Evolutionary conservation across 2,888 invertebrate species (phyloP).

Genomic region (Clusia tigrina): DNA sequence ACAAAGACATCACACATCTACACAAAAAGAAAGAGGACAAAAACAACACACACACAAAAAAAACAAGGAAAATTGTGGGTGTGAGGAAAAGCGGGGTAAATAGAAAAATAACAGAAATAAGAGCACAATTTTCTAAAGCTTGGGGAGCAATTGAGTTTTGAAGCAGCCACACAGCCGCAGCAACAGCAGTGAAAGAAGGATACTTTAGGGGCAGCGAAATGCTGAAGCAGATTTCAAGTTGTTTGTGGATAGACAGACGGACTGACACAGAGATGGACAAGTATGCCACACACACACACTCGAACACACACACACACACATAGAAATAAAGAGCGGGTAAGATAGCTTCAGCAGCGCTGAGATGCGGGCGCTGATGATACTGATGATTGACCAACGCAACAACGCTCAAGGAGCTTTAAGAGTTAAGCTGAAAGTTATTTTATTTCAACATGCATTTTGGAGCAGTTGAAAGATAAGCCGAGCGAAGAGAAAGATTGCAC

Average conservation of each 20-base stretch:
- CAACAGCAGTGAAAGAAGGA: conserved; percentile 7
- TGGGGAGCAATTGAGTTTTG: conserved; percentile 52
- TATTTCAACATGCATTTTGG: conserved; percentile 42
- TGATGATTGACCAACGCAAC: conserved; percentile 15
- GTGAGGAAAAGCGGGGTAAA: conserved; percentile 39
- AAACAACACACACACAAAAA: conserved; percentile 20
- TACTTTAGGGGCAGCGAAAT: neutral
- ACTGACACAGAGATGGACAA: conserved; percentile 23
- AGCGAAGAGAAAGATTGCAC: neutral
- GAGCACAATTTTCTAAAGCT: conserved; percentile 54
- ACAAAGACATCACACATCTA: conserved; percentile 21
- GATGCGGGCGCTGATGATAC: neutral
- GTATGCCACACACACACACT: no score
- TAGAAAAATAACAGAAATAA: conserved; percentile 20
- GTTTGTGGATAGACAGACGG: neutral
- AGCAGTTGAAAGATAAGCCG: neutral
- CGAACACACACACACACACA: no score
- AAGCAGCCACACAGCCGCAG: conserved; percentile 22
- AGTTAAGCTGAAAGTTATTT: conserved; percentile 53
- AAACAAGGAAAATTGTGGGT: conserved; percentile 37
- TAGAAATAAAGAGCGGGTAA: no score
- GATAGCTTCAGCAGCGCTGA: conserved; percentile 51
- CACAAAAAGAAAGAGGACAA: conserved; percentile 24
- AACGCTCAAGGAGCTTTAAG: conserved; percentile 16
- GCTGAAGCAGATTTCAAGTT: neutral